Percentiles rank a stretch among this genome's conserved stretches.
phyloP scores from a whole-genome alignment of 2,888 invertebrate species.

The Dioctria rufipes region DNA sequence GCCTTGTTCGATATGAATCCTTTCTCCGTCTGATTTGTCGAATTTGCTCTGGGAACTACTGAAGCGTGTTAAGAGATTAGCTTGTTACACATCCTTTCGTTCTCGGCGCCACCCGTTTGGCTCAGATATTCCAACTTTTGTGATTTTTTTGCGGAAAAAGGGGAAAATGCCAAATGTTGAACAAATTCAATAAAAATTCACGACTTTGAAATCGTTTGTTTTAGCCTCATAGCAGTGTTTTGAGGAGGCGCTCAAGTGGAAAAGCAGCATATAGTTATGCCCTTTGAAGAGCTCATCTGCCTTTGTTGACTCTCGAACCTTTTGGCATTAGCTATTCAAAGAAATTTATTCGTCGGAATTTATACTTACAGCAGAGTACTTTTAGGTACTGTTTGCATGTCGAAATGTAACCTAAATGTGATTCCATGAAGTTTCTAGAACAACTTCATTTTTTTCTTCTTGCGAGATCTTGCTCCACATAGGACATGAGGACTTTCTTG shows the following conservation, averaged over 20 bases:
- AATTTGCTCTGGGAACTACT: conserved; percentile 50
- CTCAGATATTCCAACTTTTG: background rate
- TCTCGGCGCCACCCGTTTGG: background rate
- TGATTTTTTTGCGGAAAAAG: conserved; percentile 35
- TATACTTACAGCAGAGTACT: too few relatives aligned
- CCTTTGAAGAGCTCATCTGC: conserved; percentile 26
- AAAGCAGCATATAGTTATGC: conserved; percentile 3
- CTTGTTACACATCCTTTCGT: conserved; percentile 46
- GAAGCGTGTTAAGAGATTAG: conserved; percentile 57
- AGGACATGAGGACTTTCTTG: too few relatives aligned
- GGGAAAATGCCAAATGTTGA: conserved; percentile 37
- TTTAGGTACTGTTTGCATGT: too few relatives aligned
- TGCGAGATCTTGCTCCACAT: too few relatives aligned
- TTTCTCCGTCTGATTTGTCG: conserved; percentile 52
- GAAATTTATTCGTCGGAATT: too few relatives aligned
- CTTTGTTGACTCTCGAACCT: background rate
- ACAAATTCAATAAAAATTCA: conserved; percentile 50
- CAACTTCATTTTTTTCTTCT: too few relatives aligned
- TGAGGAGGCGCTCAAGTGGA: conserved; percentile 8
- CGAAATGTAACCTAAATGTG: too few relatives aligned
- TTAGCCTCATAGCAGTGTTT: background rate
- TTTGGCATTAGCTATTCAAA: too few relatives aligned
- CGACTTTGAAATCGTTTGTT: conserved; percentile 18
- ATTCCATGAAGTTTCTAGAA: too few relatives aligned
- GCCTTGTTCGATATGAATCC: conserved; percentile 50